Evolutionary conservation across 2,797 vertebrate genomes (phyloP).

Genomic region (Arremon brunneinucha): DNA sequence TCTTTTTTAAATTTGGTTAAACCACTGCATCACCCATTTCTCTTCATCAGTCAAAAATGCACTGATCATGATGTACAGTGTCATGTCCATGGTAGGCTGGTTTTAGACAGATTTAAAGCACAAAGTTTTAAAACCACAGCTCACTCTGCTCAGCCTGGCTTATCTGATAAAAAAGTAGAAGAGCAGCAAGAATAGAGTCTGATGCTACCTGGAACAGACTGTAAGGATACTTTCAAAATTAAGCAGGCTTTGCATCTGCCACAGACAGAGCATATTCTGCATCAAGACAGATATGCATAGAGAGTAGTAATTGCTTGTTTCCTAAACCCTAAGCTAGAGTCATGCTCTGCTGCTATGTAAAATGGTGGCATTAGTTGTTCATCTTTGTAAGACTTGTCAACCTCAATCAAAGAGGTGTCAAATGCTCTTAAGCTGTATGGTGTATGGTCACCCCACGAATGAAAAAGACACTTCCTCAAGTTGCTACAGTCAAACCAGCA

Average conservation of each 20-base stretch:
- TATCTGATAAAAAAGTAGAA: background rate
- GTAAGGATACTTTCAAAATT: background rate
- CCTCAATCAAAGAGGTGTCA: constrained; percentile 2
- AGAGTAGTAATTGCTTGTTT: background rate
- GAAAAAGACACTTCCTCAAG: background rate
- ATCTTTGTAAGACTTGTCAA: constrained; percentile 21
- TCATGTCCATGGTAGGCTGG: rapidly evolving
- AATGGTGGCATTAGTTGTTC: background rate
- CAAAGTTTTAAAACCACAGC: background rate
- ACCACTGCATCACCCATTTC: background rate
- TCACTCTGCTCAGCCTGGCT: background rate
- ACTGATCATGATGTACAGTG: background rate
- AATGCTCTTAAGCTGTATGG: background rate
- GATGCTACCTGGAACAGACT: background rate
- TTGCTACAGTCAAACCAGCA: background rate
- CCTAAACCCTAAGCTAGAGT: background rate
- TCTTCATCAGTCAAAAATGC: background rate
- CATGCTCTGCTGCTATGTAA: background rate
- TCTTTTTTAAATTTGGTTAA: background rate
- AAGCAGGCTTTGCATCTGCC: background rate
- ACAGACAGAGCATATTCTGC: background rate
- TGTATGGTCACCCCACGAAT: background rate
- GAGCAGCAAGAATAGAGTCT: background rate
- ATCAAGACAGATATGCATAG: background rate
- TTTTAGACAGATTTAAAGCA: background rate